phyloP scores from a whole-genome alignment of 1,140 invertebrate species.

The Maconellicoccus hirsutus region DNA sequence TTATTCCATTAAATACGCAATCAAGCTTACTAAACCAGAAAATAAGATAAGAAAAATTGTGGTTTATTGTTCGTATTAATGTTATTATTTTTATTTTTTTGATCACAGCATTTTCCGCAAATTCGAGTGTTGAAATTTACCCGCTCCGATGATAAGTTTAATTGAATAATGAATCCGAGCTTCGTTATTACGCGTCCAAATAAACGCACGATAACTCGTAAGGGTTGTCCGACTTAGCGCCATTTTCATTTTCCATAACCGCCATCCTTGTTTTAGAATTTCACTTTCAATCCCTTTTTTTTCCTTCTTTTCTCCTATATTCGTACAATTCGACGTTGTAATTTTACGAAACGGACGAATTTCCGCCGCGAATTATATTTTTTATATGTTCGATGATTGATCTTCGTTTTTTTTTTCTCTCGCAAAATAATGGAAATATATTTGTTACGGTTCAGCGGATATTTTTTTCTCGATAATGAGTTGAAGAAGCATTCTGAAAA shows the following conservation, averaged over 20 bases:
- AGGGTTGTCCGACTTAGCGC: background rate
- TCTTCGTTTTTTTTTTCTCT: no score
- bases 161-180: background rate
- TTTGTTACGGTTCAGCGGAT: no score
- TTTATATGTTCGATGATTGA: no score
- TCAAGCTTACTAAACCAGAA: constrained; percentile 20
- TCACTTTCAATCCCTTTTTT: background rate
- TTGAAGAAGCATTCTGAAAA: no score
- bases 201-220: background rate
- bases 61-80: constrained; percentile 21
- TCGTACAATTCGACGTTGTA: no score
- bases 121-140: background rate
- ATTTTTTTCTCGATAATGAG: no score
- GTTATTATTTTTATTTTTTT: constrained; percentile 16
- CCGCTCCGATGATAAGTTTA: background rate
- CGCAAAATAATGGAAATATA: no score
- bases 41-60: constrained; percentile 21
- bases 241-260: background rate
- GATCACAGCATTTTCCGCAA: background rate
- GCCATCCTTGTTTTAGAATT: background rate
- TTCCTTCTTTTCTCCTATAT: no score
- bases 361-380: no score
- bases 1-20: constrained; percentile 21
- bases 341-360: no score
- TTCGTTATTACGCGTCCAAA: no score